A percentile compares a stretch with the other conserved stretches of the same genome.
Evolutionary conservation across 1,140 invertebrate species (phyloP).

Genomic region (Procambarus virginalis): DNA sequence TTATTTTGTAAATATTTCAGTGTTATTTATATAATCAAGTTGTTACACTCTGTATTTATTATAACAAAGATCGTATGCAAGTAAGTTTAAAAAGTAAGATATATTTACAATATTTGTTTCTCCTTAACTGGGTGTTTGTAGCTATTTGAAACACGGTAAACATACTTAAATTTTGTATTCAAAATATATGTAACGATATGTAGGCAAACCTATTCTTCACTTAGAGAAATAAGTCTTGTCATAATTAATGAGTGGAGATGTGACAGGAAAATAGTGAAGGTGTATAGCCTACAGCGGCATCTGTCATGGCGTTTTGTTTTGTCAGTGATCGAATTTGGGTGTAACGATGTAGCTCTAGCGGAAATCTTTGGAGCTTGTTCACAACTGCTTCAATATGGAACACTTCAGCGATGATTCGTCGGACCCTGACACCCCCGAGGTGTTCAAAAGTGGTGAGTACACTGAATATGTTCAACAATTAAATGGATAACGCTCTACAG

Average conservation of each 20-base stretch:
- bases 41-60: neutral
- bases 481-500: neutral
- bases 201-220: no score
- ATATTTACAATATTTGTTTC: no score
- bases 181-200: no score
- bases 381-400: slow-evolving; percentile 50
- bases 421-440: slow-evolving; percentile 61
- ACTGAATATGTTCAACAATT: slow-evolving; percentile 7
- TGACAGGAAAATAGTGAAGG: neutral
- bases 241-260: no score
- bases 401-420: slow-evolving; percentile 62
- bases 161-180: no score
- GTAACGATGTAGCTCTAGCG: slow-evolving; percentile 42
- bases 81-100: no score
- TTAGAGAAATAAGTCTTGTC: no score
- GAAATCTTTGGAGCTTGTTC: neutral
- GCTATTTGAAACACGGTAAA: no score
- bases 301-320: slow-evolving; percentile 66
- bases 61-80: neutral
- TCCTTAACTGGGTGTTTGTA: no score
- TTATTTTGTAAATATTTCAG: neutral
- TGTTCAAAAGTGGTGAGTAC: slow-evolving; percentile 63
- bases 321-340: slow-evolving; percentile 54
- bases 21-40: neutral
- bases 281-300: neutral